Percentiles rank a stretch among this genome's conserved stretches.
Evolutionary conservation across 2,888 invertebrate species (phyloP).

Genomic region (Andricus curvator): DNA sequence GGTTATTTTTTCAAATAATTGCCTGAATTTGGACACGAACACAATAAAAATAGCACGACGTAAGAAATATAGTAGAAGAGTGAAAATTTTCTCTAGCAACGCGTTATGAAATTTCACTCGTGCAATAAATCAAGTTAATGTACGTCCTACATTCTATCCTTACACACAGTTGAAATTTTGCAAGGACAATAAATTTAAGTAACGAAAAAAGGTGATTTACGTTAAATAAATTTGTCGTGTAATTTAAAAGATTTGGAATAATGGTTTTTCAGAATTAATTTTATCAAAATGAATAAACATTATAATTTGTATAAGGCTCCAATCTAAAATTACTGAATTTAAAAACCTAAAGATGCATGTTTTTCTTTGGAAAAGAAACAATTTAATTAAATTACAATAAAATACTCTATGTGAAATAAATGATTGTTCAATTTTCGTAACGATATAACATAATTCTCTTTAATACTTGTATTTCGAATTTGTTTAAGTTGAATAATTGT

Average conservation of each 20-base stretch:
- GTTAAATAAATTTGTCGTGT: conserved; percentile 7
- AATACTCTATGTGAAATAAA: neutral
- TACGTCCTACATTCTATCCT: conserved; percentile 17
- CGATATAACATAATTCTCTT: too few species aligned
- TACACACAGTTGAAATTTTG: neutral
- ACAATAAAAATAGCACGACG: neutral
- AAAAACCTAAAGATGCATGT: neutral
- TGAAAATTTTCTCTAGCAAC: neutral
- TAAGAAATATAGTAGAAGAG: neutral
- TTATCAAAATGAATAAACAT: neutral
- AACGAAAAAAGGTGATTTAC: conserved; percentile 48
- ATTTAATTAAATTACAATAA: neutral
- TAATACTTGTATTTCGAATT: too few species aligned
- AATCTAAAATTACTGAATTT: neutral
- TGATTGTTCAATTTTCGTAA: neutral
- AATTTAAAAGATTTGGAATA: neutral
- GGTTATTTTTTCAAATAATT: neutral
- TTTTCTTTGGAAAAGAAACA: neutral
- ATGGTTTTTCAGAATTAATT: neutral
- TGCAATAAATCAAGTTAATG: conserved; percentile 21
- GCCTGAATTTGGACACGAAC: neutral
- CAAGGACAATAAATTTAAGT: conserved; percentile 48
- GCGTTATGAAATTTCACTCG: conserved; percentile 13
- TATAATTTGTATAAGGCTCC: neutral
- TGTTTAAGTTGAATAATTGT: too few species aligned